Evolutionary conservation across 2,797 vertebrate species (phyloP).

Genomic region (Benthosema pterotum): DNA sequence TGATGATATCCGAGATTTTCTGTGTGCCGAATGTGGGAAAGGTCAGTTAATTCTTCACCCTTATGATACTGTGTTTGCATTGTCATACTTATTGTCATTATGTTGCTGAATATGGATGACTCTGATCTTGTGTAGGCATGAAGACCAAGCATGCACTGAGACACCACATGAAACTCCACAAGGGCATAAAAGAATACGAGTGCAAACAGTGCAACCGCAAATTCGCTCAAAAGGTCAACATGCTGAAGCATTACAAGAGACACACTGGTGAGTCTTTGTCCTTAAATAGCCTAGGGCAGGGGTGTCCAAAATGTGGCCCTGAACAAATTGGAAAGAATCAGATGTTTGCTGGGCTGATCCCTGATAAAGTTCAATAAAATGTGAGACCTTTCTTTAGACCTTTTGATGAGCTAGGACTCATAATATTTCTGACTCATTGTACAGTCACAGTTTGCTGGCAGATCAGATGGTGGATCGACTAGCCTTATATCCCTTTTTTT

Average conservation of each 20-base stretch:
- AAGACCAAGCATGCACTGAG: conserved; percentile 98
- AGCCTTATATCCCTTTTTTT: too few species aligned
- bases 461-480: too few species aligned
- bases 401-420: too few species aligned
- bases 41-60: conserved; percentile 67
- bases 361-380: too few species aligned
- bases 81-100: background rate
- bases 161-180: conserved; percentile 99
- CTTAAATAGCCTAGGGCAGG: background rate
- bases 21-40: conserved; percentile 98
- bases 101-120: background rate
- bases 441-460: too few species aligned
- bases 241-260: conserved; percentile 98
- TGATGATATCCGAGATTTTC: conserved; percentile 95
- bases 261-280: conserved; percentile 87
- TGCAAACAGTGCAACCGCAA: conserved; percentile 96
- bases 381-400: too few species aligned
- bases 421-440: too few species aligned
- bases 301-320: background rate
- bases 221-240: conserved; percentile 99
- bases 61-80: too few species aligned
- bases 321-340: too few species aligned
- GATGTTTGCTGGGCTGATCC: too few species aligned
- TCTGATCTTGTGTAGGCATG: conserved; percentile 84
- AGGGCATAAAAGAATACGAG: conserved; percentile 98